Percentiles rank a stretch among this genome's conserved stretches.
Conservation (phyloP, 2,888 invertebrate species). For the Limenitis camilla region DNA sequence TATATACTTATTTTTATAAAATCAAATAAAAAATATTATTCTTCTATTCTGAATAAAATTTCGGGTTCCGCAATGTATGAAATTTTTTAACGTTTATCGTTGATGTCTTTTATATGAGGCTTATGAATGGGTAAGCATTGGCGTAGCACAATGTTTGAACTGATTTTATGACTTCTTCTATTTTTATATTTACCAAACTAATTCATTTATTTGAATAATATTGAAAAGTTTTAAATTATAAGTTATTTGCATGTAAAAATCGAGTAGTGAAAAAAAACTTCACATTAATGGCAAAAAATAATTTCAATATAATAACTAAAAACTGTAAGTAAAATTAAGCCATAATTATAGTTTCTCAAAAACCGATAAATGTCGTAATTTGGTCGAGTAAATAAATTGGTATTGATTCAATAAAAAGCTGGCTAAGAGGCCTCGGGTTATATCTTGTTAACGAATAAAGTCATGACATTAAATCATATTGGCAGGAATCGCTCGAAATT, state of each 20-base stretch:
- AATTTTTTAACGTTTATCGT: slow-evolving; percentile 30
- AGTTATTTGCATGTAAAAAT: no score
- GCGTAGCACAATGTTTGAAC: neutral
- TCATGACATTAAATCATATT: slow-evolving; percentile 23
- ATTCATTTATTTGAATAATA: neutral
- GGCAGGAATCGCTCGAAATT: slow-evolving; percentile 14
- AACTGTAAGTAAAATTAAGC: slow-evolving; percentile 12
- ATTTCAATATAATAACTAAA: slow-evolving; percentile 7
- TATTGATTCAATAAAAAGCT: slow-evolving; percentile 21
- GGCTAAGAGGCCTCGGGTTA: slow-evolving; percentile 10
- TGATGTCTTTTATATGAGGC: slow-evolving; percentile 50
- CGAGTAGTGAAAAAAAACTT: no score
- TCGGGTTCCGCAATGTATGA: neutral
- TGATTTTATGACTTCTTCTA: neutral
- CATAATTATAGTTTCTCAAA: slow-evolving; percentile 21
- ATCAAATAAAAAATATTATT: no score
- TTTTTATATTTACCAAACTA: neutral
- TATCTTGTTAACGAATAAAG: slow-evolving; percentile 16
- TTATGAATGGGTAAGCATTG: neutral
- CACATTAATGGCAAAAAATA: neutral
- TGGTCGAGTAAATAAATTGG: slow-evolving; percentile 19
- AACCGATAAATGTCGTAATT: slow-evolving; percentile 23
- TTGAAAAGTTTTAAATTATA: no score
- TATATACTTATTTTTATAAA: no score
- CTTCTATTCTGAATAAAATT: neutral